phyloP scores from a whole-genome alignment of 2,797 vertebrate species.

The Prunella strophiata region DNA sequence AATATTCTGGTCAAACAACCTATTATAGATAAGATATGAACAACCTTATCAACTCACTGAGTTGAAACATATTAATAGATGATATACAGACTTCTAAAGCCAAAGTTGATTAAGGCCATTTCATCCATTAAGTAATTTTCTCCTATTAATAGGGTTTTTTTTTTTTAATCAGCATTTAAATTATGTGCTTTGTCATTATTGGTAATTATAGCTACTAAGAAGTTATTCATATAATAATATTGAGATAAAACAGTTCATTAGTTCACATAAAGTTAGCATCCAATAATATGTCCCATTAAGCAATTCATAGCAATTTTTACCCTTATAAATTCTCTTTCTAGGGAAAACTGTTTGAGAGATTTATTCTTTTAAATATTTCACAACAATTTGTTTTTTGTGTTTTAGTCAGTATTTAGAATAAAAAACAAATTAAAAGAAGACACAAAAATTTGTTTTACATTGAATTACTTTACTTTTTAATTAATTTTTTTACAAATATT shows the following conservation, averaged over 20 bases:
- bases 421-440: neutral
- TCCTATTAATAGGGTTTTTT: constrained; percentile 37
- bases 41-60: constrained; percentile 52
- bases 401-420: neutral
- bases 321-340: neutral
- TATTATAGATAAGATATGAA: constrained; percentile 44
- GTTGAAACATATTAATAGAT: constrained; percentile 63
- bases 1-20: constrained; percentile 51
- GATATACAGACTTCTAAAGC: constrained; percentile 50
- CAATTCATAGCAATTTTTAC: neutral
- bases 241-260: constrained; percentile 68
- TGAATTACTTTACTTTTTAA: neutral
- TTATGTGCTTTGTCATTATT: constrained; percentile 65
- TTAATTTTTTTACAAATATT: neutral
- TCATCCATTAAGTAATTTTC: constrained; percentile 67
- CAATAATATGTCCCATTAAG: constrained; percentile 24
- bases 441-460: neutral
- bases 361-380: neutral
- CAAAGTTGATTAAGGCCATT: constrained; percentile 62
- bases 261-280: constrained; percentile 47
- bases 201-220: constrained; percentile 49
- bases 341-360: neutral
- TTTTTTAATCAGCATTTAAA: constrained; percentile 40
- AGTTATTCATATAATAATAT: constrained; percentile 64
- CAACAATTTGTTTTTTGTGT: neutral